phyloP scores from a whole-genome alignment of 2,797 vertebrate species.

The Mormyrops attenuatus region DNA sequence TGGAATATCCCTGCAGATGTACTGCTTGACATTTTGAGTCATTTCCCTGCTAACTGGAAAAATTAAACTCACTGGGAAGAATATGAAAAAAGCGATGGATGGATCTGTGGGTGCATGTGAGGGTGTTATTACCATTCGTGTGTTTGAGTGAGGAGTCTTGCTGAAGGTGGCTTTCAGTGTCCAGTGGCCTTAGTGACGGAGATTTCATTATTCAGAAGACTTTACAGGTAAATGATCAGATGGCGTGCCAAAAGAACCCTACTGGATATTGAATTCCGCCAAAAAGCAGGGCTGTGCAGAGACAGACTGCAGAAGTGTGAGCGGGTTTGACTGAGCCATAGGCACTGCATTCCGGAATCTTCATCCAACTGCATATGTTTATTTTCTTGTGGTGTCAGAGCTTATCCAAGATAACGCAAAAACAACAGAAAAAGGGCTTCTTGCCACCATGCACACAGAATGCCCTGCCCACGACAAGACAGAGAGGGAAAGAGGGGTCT shows the following conservation, averaged over 20 bases:
- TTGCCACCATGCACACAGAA: not conserved
- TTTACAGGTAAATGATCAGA: not conserved
- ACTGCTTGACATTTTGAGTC: slow-evolving; percentile 65
- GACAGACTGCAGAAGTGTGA: not conserved
- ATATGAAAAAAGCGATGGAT: not conserved
- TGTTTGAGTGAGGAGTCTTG: slow-evolving; percentile 31
- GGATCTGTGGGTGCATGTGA: not conserved
- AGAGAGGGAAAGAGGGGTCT: not conserved
- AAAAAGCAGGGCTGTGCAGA: not conserved
- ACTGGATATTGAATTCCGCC: not conserved
- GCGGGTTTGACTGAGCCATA: not conserved
- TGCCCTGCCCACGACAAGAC: not conserved
- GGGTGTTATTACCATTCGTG: not conserved
- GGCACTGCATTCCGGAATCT: not conserved
- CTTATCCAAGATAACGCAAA: slow-evolving; percentile 1
- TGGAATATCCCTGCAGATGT: slow-evolving; percentile 68
- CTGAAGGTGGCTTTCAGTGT: slow-evolving; percentile 39
- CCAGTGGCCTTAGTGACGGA: slow-evolving; percentile 44
- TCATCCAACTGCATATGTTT: not conserved
- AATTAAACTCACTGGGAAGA: slow-evolving; percentile 7
- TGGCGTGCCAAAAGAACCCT: not conserved
- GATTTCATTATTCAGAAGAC: slow-evolving; percentile 7
- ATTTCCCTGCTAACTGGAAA: slow-evolving; percentile 57
- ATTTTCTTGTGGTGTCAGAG: not conserved
- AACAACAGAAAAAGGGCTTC: not conserved